phyloP scores from a whole-genome alignment of 1,140 invertebrate genomes.

The Arctopsyche grandis region DNA sequence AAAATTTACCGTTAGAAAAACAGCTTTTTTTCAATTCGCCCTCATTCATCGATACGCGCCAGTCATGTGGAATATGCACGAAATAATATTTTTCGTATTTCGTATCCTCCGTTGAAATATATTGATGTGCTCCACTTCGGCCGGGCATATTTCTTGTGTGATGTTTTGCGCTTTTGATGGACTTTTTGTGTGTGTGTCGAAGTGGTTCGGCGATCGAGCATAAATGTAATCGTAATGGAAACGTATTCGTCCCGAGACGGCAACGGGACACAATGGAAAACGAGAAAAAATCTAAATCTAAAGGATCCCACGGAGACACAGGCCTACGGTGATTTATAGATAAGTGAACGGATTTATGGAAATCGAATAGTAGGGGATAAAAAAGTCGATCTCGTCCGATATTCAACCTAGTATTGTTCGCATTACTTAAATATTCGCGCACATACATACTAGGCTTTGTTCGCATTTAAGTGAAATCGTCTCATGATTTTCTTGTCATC shows the following conservation, averaged over 20 bases:
- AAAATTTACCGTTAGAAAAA: too few species aligned
- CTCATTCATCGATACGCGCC: too few species aligned
- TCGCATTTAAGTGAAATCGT: too few species aligned
- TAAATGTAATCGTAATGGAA: constrained; percentile 26
- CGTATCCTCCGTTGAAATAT: neutral
- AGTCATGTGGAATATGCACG: too few species aligned
- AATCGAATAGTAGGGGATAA: neutral
- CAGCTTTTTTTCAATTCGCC: too few species aligned
- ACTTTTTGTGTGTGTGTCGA: neutral
- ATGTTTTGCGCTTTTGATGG: neutral
- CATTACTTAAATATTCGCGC: too few species aligned
- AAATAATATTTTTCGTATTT: too few species aligned
- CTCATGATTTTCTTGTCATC: too few species aligned
- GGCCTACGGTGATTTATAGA: constrained; percentile 16
- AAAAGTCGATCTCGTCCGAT: too few species aligned
- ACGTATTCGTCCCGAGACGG: neutral
- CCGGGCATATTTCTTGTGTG: too few species aligned
- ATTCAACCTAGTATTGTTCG: too few species aligned
- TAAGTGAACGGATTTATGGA: constrained; percentile 23
- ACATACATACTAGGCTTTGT: too few species aligned
- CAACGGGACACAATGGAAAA: neutral
- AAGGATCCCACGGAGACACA: neutral
- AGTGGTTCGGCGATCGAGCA: constrained; percentile 1
- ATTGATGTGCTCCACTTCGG: neutral
- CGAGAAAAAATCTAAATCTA: neutral